Evolutionary conservation across 2,797 vertebrate genomes (phyloP), one percentile per base, ranked within the genome.

Genomic region (Sebastes vulpes): DNA sequence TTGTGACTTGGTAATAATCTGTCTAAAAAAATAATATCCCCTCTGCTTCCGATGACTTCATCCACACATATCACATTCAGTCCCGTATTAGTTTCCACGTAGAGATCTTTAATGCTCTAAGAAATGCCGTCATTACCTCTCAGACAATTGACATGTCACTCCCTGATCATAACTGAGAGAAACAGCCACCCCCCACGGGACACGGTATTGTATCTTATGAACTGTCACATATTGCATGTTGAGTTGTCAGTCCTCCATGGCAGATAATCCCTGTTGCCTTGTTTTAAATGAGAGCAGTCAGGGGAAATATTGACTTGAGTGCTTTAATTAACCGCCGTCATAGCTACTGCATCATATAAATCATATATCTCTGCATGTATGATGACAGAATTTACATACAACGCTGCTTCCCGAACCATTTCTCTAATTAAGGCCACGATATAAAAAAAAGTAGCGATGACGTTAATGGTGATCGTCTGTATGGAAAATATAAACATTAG

Each of bases 251-350:
- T 63, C 42, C 25, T 42, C 54, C 4, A 1, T 9, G 7, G 74
- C 65, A 65, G 65, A 72, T 18, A 85, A 52, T 83, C 64, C 76
- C 58, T 1, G 28, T 64, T 56, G 82, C 53, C 75, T 64, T 53
- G 53, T 81, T 83, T 81, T 54, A 64, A 80, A 68, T 21, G 12
- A 65, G 71, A 64, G 59, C 48, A 31, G 57, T 48, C 21, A 2
- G 3, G 16, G 42, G n/a, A 59, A 35, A 8, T 72, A 73, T 65
- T 74, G 64, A 85, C 73, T 52, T 31, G 26, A 57, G 14, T 4
- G 35, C 65, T 20, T 83, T 81, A 86, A 83, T 88, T 77, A 82
- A 59, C 67, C 42, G 14, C 38, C 2, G 26, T 48, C 75, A 65
- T 54, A 14, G 56, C 76, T 52, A n/a, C 46, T 16, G 74, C 29